Conservation (phyloP, 2,113 vertebrate genomes). For the Thamnaconus septentrionalis region DNA sequence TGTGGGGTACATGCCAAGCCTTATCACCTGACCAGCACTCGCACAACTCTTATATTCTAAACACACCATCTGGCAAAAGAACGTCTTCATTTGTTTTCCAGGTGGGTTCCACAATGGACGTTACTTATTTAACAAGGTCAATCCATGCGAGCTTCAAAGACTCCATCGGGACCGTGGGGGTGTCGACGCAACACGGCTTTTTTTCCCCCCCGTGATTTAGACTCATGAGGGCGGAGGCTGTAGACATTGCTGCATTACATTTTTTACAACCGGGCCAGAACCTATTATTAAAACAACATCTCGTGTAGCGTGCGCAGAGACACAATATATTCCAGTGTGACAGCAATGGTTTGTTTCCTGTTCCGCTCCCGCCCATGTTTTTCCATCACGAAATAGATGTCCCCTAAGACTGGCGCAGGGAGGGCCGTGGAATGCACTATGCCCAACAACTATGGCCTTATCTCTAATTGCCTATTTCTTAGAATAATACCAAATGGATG, state of each 20-base stretch:
- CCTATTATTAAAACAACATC: constrained; percentile 1
- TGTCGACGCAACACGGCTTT: too few species aligned
- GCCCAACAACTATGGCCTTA: constrained; percentile 49
- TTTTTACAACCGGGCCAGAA: neutral
- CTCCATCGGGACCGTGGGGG: constrained; percentile 15
- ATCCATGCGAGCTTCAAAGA: constrained; percentile 56
- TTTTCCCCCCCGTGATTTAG: too few species aligned
- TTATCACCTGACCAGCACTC: constrained; percentile 19
- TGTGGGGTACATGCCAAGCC: constrained; percentile 24
- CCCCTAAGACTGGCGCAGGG: constrained; percentile 8
- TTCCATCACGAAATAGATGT: constrained; percentile 36
- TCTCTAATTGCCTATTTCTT: constrained; percentile 75
- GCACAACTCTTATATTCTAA: constrained; percentile 36
- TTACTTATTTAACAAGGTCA: constrained; percentile 74
- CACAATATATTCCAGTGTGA: constrained; percentile 13
- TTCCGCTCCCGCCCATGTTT: constrained; percentile 31
- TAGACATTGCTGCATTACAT: neutral
- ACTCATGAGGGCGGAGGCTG: neutral
- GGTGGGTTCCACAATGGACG: constrained; percentile 51
- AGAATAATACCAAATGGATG: constrained; percentile 68
- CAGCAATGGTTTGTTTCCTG: constrained; percentile 30
- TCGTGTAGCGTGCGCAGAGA: neutral
- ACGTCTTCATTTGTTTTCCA: constrained; percentile 64
- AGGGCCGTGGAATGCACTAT: constrained; percentile 28
- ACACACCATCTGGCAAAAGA: constrained; percentile 36